A percentile compares a stretch with the other conserved stretches of the same genome.
These are phyloP conservation scores for Melangyna quadrimaculata DNA, from an alignment of 2,888 invertebrate genomes.

Conservation along the genomic window DNA sequence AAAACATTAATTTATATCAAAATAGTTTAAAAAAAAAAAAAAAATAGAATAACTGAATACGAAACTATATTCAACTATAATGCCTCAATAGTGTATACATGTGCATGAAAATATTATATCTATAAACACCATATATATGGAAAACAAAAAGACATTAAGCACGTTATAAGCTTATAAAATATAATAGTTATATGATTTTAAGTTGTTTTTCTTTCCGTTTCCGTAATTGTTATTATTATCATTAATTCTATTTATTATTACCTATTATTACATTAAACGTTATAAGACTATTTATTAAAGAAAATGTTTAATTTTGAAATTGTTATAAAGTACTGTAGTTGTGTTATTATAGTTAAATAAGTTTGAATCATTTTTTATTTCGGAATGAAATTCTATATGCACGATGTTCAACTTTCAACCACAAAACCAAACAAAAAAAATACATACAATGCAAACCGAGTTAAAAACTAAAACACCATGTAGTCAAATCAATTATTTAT, in stretches of 20 bases:
- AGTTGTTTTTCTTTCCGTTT: slow-evolving; percentile 41
- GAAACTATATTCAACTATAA: slow-evolving; percentile 34
- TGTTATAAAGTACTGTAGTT: slow-evolving; percentile 45
- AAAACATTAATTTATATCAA: not conserved
- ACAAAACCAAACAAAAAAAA: slow-evolving; percentile 31
- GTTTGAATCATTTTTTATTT: slow-evolving; percentile 61
- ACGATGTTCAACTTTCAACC: slow-evolving; percentile 62
- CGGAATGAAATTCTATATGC: slow-evolving; percentile 63
- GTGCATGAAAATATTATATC: slow-evolving; percentile 62
- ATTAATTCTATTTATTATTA: not conserved
- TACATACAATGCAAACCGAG: slow-evolving; percentile 29
- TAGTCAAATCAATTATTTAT: slow-evolving; percentile 4
- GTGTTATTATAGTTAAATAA: slow-evolving; percentile 52
- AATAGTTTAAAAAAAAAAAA: slow-evolving; percentile 1
- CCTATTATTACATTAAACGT: slow-evolving; percentile 29
- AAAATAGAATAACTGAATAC: not conserved
- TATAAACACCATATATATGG: slow-evolving; percentile 58
- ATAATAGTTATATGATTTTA: slow-evolving; percentile 40
- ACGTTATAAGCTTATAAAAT: slow-evolving; percentile 62
- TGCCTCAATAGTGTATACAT: slow-evolving; percentile 34
- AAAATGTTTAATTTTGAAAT: slow-evolving; percentile 46
- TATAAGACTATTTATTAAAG: slow-evolving; percentile 23
- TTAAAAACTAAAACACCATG: slow-evolving; percentile 39
- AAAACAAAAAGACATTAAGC: slow-evolving; percentile 69
- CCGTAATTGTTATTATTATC: slow-evolving; percentile 25